These are phyloP conservation scores for Protobothrops mucrosquamatus DNA, from an alignment of 2,113 vertebrate species.

Conservation along the genomic window DNA sequence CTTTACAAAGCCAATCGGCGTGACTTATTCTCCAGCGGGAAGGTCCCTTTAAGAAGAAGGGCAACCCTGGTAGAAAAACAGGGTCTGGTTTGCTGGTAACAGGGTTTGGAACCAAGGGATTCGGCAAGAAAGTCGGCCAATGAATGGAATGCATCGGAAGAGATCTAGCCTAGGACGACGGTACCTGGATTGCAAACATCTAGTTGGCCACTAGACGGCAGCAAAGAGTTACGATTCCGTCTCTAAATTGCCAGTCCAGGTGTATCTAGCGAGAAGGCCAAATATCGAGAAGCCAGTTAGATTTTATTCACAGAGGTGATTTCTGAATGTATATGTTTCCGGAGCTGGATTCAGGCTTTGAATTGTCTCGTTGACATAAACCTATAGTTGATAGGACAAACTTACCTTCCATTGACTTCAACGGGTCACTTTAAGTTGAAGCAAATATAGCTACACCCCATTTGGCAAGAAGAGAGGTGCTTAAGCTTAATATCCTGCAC, in stretches of 20 bases:
- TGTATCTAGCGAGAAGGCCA: background rate
- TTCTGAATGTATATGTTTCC: background rate
- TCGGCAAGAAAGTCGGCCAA: background rate
- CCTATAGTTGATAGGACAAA: background rate
- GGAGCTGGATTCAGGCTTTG: background rate
- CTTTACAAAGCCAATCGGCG: background rate
- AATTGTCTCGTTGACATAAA: background rate
- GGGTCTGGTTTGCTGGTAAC: background rate
- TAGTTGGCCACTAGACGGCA: background rate
- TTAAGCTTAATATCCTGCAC: background rate
- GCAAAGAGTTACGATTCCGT: background rate
- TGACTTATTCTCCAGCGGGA: too few relatives aligned
- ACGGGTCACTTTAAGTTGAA: background rate
- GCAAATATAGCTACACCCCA: background rate
- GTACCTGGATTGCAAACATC: background rate
- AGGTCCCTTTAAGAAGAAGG: background rate
- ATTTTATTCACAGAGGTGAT: background rate
- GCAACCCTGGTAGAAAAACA: too few relatives aligned
- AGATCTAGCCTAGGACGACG: background rate
- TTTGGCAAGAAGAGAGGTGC: background rate
- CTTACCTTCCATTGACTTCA: background rate
- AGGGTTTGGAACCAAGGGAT: background rate
- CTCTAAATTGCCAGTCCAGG: background rate
- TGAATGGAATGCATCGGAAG: background rate
- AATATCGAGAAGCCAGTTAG: background rate